These are phyloP conservation scores for honey bee (Apis mellifera) DNA, from an alignment of 1,140 invertebrate genomes.

Conservation along the genomic window DNA sequence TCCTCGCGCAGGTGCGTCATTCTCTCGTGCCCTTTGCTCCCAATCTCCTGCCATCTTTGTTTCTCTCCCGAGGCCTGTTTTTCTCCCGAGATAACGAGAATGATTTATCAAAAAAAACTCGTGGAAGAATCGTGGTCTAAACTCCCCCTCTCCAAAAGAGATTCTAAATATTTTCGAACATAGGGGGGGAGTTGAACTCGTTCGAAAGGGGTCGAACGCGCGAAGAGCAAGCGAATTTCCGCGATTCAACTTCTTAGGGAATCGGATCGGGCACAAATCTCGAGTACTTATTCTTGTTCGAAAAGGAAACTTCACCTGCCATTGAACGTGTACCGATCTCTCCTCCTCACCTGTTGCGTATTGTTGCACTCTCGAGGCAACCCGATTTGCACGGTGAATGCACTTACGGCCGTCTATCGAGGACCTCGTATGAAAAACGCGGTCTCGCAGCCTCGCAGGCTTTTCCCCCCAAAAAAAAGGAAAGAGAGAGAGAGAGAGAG, in stretches of 20 bases:
- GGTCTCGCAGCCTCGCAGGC: conserved; percentile 54
- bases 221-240: neutral
- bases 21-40: conserved; percentile 4
- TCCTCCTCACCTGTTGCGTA: conserved; percentile 72
- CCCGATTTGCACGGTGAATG: conserved; percentile 77
- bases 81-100: conserved; percentile 21
- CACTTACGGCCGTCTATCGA: conserved; percentile 69
- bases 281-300: conserved; percentile 54
- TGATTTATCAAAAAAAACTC: conserved; percentile 19
- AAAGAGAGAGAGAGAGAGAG: neutral
- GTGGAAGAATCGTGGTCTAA: neutral
- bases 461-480: conserved; percentile 57
- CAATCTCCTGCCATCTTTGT: neutral
- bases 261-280: conserved; percentile 53
- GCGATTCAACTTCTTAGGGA: conserved; percentile 26
- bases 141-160: no score
- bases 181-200: no score
- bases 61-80: neutral
- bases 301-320: conserved; percentile 65
- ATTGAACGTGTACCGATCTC: conserved; percentile 66
- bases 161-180: neutral
- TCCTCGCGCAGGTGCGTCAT: conserved; percentile 26
- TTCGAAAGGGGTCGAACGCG: neutral
- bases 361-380: conserved; percentile 72
- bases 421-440: conserved; percentile 62